A percentile compares a stretch with the other conserved stretches of the same genome.
These are phyloP conservation scores for Typhlomys cinereus DNA, from an alignment of 2,113 vertebrate species.

Conservation along the genomic window DNA sequence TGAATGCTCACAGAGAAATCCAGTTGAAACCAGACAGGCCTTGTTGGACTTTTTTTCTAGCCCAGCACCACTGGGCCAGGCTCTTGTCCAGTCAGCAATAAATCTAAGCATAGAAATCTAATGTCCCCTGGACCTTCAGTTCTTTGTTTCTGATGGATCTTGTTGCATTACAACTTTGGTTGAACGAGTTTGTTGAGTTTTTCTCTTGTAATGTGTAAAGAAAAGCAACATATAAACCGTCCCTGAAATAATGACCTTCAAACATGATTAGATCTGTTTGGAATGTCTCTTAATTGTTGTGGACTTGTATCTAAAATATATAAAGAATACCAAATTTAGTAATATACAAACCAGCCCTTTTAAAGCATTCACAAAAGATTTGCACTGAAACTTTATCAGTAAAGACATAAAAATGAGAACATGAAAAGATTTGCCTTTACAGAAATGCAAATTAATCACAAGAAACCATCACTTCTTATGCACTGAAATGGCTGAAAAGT, in stretches of 20 bases:
- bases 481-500: background rate
- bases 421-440: background rate
- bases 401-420: background rate
- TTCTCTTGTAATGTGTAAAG: background rate
- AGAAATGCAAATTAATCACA: slow-evolving; percentile 1
- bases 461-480: background rate
- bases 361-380: background rate
- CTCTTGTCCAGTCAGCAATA: background rate
- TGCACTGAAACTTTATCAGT: slow-evolving; percentile 24
- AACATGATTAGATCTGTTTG: background rate
- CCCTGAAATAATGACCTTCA: background rate
- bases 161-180: background rate
- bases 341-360: background rate
- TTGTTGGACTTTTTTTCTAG: background rate
- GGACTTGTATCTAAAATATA: background rate
- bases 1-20: background rate
- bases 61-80: background rate
- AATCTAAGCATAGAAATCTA: background rate
- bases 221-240: background rate
- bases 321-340: background rate
- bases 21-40: background rate
- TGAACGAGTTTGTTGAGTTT: background rate
- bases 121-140: background rate
- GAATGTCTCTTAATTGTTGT: background rate
- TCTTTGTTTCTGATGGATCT: background rate